These are phyloP conservation scores for Seladonia tumulorum DNA, from an alignment of 2,888 invertebrate genomes.

Conservation along the genomic window DNA sequence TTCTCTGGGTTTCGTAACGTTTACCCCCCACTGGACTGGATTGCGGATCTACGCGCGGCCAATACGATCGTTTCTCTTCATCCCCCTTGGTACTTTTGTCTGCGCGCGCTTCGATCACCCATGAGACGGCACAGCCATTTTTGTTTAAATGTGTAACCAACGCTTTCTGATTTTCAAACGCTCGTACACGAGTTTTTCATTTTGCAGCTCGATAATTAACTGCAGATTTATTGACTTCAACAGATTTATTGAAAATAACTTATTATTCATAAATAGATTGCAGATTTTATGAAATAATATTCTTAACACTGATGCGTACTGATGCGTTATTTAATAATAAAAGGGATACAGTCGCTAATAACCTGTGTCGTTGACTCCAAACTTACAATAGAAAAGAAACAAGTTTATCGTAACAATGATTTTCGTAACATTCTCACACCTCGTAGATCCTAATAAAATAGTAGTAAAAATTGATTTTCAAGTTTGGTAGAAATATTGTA, in stretches of 20 bases:
- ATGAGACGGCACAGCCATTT: background rate
- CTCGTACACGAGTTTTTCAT: background rate
- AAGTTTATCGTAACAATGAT: too few species aligned
- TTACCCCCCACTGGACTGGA: constrained; percentile 64
- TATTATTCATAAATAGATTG: background rate
- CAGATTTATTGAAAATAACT: background rate
- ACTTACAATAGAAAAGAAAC: too few species aligned
- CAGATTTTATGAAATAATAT: background rate
- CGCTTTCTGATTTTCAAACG: background rate
- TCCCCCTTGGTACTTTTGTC: constrained; percentile 48
- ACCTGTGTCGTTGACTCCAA: too few species aligned
- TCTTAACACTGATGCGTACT: background rate
- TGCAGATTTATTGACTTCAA: background rate
- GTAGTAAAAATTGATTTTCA: too few species aligned
- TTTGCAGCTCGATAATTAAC: background rate
- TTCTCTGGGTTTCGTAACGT: constrained; percentile 77
- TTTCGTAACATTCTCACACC: too few species aligned
- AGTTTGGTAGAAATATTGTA: too few species aligned
- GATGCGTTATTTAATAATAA: too few species aligned
- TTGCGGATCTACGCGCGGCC: constrained; percentile 45
- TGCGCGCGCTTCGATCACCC: constrained; percentile 45
- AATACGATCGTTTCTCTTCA: constrained; percentile 34
- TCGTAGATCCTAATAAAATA: too few species aligned
- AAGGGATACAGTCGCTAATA: too few species aligned
- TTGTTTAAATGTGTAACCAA: background rate